Percentiles rank a stretch among this genome's conserved stretches.
Conservation (phyloP, 2,888 invertebrate genomes). For the Cantharis flavilabris region DNA sequence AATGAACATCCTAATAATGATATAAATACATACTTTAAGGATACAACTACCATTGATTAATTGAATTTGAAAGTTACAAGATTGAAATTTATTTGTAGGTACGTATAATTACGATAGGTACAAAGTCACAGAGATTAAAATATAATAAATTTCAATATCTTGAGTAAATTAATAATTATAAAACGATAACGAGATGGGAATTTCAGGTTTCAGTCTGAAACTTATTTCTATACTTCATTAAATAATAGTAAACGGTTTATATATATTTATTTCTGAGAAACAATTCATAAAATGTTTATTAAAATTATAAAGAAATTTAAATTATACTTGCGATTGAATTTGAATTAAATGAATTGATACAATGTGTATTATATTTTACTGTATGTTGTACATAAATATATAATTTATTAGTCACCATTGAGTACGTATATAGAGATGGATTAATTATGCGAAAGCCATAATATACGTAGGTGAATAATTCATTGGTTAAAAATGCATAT, state of each 20-base stretch:
- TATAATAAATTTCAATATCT: too few relatives aligned
- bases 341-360: not conserved
- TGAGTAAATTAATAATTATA: too few relatives aligned
- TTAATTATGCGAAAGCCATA: not conserved
- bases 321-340: not conserved
- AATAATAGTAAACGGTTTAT: too few relatives aligned
- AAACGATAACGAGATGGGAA: too few relatives aligned
- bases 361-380: not conserved
- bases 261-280: not conserved
- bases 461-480: not conserved
- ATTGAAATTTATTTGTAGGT: too few relatives aligned
- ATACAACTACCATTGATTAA: too few relatives aligned
- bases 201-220: not conserved
- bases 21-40: too few relatives aligned
- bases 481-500: not conserved
- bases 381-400: not conserved
- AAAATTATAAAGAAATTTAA: not conserved
- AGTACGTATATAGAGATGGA: not conserved
- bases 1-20: too few relatives aligned
- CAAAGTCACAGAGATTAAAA: too few relatives aligned
- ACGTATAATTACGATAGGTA: too few relatives aligned
- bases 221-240: not conserved
- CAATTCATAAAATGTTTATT: not conserved
- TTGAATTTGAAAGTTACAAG: too few relatives aligned
- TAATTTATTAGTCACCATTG: not conserved